Evolutionary conservation across 1,140 invertebrate genomes (phyloP).

Genomic region (Lepidostoma basale): DNA sequence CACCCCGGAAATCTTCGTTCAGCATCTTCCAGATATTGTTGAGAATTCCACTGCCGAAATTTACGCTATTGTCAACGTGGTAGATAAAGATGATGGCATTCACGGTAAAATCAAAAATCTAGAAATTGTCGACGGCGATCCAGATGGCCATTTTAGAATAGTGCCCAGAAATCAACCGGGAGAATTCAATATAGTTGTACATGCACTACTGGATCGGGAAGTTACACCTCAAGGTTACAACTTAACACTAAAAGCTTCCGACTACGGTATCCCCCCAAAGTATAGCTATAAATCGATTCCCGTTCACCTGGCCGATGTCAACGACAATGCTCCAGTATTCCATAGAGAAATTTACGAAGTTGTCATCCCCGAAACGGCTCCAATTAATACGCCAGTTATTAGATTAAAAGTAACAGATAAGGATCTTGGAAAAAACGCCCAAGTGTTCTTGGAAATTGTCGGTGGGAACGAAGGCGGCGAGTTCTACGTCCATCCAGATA

Average conservation of each 20-base stretch:
- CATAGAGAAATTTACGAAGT: constrained; percentile 87
- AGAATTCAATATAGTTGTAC: constrained; percentile 79
- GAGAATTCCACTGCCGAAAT: constrained; percentile 86
- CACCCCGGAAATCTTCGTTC: constrained; percentile 82
- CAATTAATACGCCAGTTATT: constrained; percentile 86
- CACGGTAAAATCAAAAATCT: constrained; percentile 83
- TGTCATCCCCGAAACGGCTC: constrained; percentile 85
- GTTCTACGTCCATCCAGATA: constrained; percentile 85
- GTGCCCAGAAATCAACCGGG: constrained; percentile 64
- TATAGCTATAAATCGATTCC: constrained; percentile 77
- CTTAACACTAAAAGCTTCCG: constrained; percentile 82
- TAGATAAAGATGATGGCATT: constrained; percentile 80
- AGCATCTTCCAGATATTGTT: constrained; percentile 78
- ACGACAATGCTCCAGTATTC: constrained; percentile 89
- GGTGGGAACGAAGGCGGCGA: constrained; percentile 89
- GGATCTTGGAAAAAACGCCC: constrained; percentile 80
- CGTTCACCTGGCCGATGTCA: constrained; percentile 78
- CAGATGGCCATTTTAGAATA: constrained; percentile 84
- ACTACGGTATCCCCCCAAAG: constrained; percentile 79
- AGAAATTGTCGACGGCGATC: constrained; percentile 88
- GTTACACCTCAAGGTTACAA: constrained; percentile 81
- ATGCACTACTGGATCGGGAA: constrained; percentile 78
- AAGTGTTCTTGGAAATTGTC: constrained; percentile 87
- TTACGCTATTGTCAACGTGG: constrained; percentile 87
- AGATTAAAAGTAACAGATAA: constrained; percentile 84